These are phyloP conservation scores for Thamnaconus septentrionalis DNA, from an alignment of 2,113 vertebrate genomes.

Conservation along the genomic window DNA sequence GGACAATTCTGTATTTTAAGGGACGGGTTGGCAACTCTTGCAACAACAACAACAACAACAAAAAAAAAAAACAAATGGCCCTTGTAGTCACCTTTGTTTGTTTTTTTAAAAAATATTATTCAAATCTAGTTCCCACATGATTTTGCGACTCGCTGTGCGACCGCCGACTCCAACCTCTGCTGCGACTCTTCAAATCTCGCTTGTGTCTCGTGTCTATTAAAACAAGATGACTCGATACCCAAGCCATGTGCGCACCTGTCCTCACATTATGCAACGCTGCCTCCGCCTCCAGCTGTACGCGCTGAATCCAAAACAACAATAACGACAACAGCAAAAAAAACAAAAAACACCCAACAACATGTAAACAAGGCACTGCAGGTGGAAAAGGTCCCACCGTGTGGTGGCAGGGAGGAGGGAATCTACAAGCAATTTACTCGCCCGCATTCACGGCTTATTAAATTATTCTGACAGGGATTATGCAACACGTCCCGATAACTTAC, in stretches of 20 bases:
- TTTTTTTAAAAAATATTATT: too few relatives aligned
- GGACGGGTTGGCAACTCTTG: too few relatives aligned
- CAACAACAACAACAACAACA: too few relatives aligned
- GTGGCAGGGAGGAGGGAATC: slow-evolving; percentile 4
- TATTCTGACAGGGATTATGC: slow-evolving; percentile 39
- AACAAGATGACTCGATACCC: slow-evolving; percentile 13
- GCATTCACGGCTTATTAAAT: slow-evolving; percentile 31
- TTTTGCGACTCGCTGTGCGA: too few relatives aligned
- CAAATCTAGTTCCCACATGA: too few relatives aligned
- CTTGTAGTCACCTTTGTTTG: too few relatives aligned
- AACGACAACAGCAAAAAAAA: too few relatives aligned
- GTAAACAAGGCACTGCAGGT: slow-evolving; percentile 34
- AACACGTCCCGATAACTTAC: slow-evolving; percentile 34
- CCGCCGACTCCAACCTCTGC: too few relatives aligned
- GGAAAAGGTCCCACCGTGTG: slow-evolving; percentile 12
- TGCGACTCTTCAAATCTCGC: background rate
- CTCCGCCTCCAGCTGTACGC: slow-evolving; percentile 17
- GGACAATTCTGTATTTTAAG: too few relatives aligned
- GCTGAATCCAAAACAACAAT: slow-evolving; percentile 7
- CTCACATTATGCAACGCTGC: slow-evolving; percentile 30
- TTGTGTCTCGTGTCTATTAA: slow-evolving; percentile 6
- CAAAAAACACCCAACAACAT: too few relatives aligned
- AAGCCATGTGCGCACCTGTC: background rate
- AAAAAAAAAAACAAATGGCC: too few relatives aligned
- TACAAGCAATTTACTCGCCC: slow-evolving; percentile 16